Base-by-base conservation (phyloP, 2,113 vertebrate genomes). In the Chunga burmeisteri region DNA sequence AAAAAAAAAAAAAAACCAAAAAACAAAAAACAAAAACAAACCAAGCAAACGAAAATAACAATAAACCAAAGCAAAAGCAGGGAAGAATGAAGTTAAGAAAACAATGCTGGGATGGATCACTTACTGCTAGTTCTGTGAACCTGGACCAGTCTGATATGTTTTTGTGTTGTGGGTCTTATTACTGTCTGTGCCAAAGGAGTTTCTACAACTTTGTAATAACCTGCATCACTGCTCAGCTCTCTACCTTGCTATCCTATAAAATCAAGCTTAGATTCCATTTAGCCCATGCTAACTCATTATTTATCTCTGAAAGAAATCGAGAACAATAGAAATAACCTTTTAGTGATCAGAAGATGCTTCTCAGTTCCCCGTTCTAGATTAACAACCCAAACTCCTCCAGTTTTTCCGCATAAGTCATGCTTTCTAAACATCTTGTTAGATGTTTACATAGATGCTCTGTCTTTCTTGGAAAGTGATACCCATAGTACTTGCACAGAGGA, bases 91-190 rank as follows among this genome's bases (percentile, higher is more conserved):
- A 73, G 13, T 27, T 30, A 75, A 55, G 34, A 44, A n/a, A 59
- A 29, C 8, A 38, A 6, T 26, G 30, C 27, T 73, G 55, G 30
- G 36, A 49, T 7, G 25, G 42, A 58, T 78, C 59, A 65, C 36
- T 44, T 16, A 75, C 53, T 72, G 65, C 27, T 67, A 81, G 27
- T 38, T 86, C 42, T 84, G 77, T 71, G 68, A 71, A 56, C 38
- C 56, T 74, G 70, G 32, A 74, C 17, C 38, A 63, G 55, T 5
- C 42, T 53, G 56, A 6, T 62, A 27, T 0, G 0, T 6, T 79
- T 93, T 63, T 81, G 34, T 79, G n/a, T 79, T 62, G 27, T 0
- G 3, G 52, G 9, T 89, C 26, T 70, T 56, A n/a, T 44, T 30
- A 36, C 7, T 26, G 3, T 13, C n/a, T 19, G 16, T 30, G 26